Conservation (phyloP, 2,888 invertebrate species). For the Eucriotettix oculatus region DNA sequence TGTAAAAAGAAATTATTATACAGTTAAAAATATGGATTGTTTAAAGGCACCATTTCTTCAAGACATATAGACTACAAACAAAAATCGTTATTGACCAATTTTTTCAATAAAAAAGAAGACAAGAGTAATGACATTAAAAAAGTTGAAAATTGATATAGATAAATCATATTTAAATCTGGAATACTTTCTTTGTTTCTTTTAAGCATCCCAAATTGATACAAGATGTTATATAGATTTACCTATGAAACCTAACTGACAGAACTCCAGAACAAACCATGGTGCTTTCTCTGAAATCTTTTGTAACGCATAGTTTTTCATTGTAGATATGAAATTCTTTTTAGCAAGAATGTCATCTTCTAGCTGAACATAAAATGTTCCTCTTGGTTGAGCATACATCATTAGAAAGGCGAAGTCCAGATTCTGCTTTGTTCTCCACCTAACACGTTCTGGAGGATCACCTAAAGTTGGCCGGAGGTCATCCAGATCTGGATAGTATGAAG, state of each 20-base stretch:
- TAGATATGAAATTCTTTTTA: conserved; percentile 64
- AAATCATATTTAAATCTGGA: too few relatives aligned
- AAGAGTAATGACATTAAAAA: too few relatives aligned
- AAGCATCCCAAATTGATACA: background rate
- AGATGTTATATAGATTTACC: conserved; percentile 34
- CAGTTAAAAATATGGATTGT: too few relatives aligned
- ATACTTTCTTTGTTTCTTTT: too few relatives aligned
- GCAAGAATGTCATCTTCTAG: conserved; percentile 89
- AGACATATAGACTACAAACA: too few relatives aligned
- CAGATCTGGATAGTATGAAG: conserved; percentile 77
- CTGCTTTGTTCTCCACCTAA: conserved; percentile 87
- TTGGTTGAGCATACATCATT: conserved; percentile 83
- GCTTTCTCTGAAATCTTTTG: conserved; percentile 57
- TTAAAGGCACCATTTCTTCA: too few relatives aligned
- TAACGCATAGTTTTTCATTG: conserved; percentile 69
- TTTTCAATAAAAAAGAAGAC: too few relatives aligned
- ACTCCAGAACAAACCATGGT: conserved; percentile 84
- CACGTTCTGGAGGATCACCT: conserved; percentile 71
- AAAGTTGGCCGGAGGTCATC: conserved; percentile 57
- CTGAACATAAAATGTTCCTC: conserved; percentile 80
- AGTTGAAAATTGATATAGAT: too few relatives aligned
- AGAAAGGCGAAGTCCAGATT: conserved; percentile 85
- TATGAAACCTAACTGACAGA: conserved; percentile 87
- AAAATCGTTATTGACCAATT: too few relatives aligned
- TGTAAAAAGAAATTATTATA: too few relatives aligned